Base-by-base conservation (phyloP, 2,797 vertebrate species). In the Poecilia gillii region DNA sequence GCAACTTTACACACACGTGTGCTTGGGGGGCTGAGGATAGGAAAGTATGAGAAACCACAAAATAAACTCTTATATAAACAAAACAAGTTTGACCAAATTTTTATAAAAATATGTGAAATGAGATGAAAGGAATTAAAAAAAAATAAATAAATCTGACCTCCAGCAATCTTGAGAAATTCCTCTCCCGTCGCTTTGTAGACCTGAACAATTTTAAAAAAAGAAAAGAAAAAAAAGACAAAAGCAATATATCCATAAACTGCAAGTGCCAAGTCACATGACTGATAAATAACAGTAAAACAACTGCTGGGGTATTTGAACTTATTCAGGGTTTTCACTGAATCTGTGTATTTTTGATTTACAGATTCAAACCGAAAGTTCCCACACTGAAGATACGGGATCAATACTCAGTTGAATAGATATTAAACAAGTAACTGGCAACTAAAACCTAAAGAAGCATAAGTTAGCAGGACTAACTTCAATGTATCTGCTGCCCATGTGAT, bases 161-260 rank as follows among this genome's bases (percentile, higher is more conserved):
- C 98, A 88, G 98, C 98, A 20, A 99, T 99, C 95, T 99, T 99
- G 78, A 99, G 94, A 90, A 99, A 99, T 90, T 99, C 98, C 88
- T 99, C 98, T 84, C 97, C 98, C n/a, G 97, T 98, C 70, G 98
- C 98, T 93, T 98, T 99, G 94, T 99, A 99, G 72, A 99, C 98
- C 98, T 99, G 91, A 71, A 28, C 39, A 43, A 64, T 36, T 18
- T 1, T 43, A 8, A 49, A 20, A 49, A 49, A 81, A 87, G 51
- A 85, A n/a, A 28, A 3, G 6, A 82, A 81, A 88, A 88, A 55
- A 86, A 28, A 31, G 25, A 72, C 51, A 83, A 11, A 36, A 66
- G 25, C 23, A 49, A 71, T 59, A 45, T 23, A 77, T 33, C 20
- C 31, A 76, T 6, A 25, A 53, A 62, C 2, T 53, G 0, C 77